Base-by-base conservation (phyloP, 92 coral and sea anemone genomes). In the Actinernus sp. region DNA sequence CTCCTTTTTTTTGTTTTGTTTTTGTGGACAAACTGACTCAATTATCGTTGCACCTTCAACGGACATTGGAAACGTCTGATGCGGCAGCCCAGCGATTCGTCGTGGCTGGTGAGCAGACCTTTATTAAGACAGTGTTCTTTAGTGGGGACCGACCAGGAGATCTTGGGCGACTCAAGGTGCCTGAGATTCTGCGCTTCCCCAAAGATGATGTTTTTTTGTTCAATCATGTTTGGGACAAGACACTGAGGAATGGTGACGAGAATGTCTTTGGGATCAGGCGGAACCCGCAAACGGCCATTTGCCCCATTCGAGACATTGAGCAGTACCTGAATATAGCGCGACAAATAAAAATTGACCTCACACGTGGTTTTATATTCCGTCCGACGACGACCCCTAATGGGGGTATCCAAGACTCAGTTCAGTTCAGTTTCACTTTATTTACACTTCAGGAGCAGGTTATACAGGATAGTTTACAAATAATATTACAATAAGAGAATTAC, bases 101-200 rank as follows among this genome's bases (percentile, higher is more conserved):
- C 12, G 19, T 36, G 31, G 88, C 88, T 16, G 22, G 83, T 9
- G 83, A 81, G 26, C 82, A 75, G 16, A 73, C 71, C 24, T 82
- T 39, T 29, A 58, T 65, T 19, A 75, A 68, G 49, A 31, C 65
- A 8, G 23, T 69, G 2, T 71, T 78, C 33, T 78, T 12, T 33
- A 38, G 68, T 22, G 82, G 91, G 5, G 86, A 85, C 57, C 49
- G 91, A 13, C 84, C 54, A 0, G 66, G 89, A 1, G 82, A 78
- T 36, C 58, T 72, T 3, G 75, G 71, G 11, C 81, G 33, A n/a
- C 50, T 63, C 2, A 70, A 64, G 32, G 65, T 71, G 4, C 12
- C 60, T 4, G 81, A 63, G 11, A 78, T 78, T 14, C 62, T 65
- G 8, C 78, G 74, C 11, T 85, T 79, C 23, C 87, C 83, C 13